Evolutionary conservation across 2,113 vertebrate genomes (phyloP), one percentile per base, ranked within the genome.

Genomic region (Pristiophorus japonicus): DNA sequence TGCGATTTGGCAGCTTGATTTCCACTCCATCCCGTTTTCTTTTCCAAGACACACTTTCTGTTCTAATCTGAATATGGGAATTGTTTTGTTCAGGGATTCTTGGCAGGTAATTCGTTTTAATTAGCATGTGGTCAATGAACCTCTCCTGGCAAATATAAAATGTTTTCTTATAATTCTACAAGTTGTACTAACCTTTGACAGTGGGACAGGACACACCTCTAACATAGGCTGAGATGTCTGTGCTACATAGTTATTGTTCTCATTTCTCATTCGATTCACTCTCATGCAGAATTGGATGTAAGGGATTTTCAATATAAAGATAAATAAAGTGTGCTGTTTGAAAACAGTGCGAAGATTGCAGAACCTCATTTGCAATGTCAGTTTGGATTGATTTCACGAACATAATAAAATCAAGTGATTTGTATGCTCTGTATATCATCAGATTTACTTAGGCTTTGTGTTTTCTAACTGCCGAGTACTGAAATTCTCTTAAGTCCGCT

Each of bases 101-200:
- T 94, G 92, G 92, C 65, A 94, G 38, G 63, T 45, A 30, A 27
- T 67, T 12, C 38, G 10, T 67, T 93, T 94, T 38, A 45, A 30
- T 94, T 27, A 94, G 65, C 59, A 27, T 45, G 65, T 67, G 63
- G 7, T 94, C 63, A 67, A 45, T 42, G 62, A 45, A 67, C 38
- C 34, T 94, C 63, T 27, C 51, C 38, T 70, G 63, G 34, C 11
- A 45, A 94, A 45, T n/a, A 18, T 94, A 67, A 45, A 94, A 27
- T 67, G 63, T n/a, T 94, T 91, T 94, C 10, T 30, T 67, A 14
- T 18, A 67, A 94, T 45, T 22, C 16, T 30, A 30, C 92, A 67
- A 65, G 65, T 66, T 67, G 63, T 67, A 1, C 42, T 94, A 67
- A 94, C 92, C 92, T 94, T 67, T 94, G 92, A 65, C 92, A 93